phyloP scores from a whole-genome alignment of 1,140 invertebrate genomes.

The Macrobrachium rosenbergii region DNA sequence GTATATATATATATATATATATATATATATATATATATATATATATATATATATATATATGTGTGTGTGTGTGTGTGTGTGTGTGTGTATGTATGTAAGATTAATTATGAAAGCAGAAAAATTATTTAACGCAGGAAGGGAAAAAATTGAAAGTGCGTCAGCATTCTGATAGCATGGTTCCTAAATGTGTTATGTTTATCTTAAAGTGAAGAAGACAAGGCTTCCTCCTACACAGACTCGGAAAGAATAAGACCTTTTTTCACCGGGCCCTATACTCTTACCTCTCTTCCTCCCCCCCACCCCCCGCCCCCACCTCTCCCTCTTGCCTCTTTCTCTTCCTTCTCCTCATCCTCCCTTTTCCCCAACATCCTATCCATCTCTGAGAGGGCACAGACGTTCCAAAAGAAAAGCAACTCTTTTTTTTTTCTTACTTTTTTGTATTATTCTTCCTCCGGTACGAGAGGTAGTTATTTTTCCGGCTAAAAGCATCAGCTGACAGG shows the following conservation, averaged over 20 bases:
- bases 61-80: too few species aligned
- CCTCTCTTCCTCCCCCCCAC: not conserved
- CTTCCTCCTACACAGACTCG: too few species aligned
- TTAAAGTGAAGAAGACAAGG: too few species aligned
- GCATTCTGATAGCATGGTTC: not conserved
- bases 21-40: too few species aligned
- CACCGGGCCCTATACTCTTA: not conserved
- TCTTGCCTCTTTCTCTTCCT: not conserved
- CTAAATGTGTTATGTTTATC: too few species aligned
- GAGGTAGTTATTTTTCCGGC: not conserved
- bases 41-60: too few species aligned
- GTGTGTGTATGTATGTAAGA: constrained; percentile 1
- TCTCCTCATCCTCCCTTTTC: not conserved
- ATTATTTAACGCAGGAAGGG: not conserved
- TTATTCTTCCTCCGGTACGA: not conserved
- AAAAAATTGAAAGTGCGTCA: not conserved
- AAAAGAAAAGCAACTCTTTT: not conserved
- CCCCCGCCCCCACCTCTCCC: not conserved
- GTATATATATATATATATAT: too few species aligned
- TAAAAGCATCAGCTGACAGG: too few species aligned
- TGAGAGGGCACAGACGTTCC: not conserved
- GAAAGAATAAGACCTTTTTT: too few species aligned
- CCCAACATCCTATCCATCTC: not conserved
- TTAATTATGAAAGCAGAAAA: not conserved
- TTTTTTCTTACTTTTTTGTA: not conserved